A percentile compares a stretch with the other conserved stretches of the same genome.
Conservation (phyloP, 2,113 vertebrate genomes). For the Semnornis frantzii region DNA sequence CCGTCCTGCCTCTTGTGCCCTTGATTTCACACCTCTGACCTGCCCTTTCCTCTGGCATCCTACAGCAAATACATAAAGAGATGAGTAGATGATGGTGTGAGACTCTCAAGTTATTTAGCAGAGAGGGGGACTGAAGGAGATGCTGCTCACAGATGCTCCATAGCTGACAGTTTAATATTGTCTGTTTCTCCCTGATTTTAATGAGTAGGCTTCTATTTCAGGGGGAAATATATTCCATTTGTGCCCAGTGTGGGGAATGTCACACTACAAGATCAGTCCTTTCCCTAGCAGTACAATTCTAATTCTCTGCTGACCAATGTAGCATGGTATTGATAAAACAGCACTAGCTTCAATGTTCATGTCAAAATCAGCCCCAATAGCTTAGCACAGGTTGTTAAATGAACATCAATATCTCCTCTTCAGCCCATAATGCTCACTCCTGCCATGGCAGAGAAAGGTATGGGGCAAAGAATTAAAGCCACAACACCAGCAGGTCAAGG, state of each 20-base stretch:
- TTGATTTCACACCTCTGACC: background rate
- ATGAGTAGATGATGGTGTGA: background rate
- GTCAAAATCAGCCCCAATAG: constrained; percentile 52
- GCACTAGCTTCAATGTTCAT: constrained; percentile 40
- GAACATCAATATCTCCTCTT: constrained; percentile 46
- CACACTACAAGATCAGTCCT: constrained; percentile 40
- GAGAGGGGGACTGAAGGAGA: background rate
- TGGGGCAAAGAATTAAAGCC: constrained; percentile 4
- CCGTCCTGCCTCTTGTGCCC: background rate
- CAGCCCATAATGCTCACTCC: constrained; percentile 5
- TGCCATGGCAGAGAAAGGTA: constrained; percentile 29
- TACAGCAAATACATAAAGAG: background rate
- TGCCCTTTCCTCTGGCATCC: background rate
- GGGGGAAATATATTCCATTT: constrained; percentile 53
- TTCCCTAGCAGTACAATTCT: constrained; percentile 48
- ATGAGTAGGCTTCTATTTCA: constrained; percentile 57
- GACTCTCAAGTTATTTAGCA: background rate
- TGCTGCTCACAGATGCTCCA: background rate
- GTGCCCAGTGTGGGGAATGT: background rate
- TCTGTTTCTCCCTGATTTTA: constrained; percentile 27
- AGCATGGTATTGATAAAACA: constrained; percentile 63
- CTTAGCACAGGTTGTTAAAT: constrained; percentile 59
- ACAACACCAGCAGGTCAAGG: background rate
- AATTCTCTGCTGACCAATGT: constrained; percentile 52
- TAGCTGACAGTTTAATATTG: constrained; percentile 1